phyloP scores from a whole-genome alignment of 2,797 vertebrate species.

The Myotis pilosus region DNA sequence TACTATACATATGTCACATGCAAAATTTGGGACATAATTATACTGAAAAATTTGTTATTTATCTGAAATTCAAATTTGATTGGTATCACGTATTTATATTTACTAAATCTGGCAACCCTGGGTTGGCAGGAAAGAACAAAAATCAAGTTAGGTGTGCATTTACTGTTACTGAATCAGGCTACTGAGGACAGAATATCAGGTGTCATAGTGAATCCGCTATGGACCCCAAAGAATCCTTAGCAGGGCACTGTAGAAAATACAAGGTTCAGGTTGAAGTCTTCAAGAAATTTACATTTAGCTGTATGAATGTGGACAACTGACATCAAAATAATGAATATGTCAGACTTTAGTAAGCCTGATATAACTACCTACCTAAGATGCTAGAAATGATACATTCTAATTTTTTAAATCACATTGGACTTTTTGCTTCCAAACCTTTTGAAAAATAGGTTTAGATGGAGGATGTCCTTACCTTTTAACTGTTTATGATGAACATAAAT shows the following conservation, averaged over 20 bases:
- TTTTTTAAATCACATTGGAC: conserved; percentile 1
- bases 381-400: conserved; percentile 15
- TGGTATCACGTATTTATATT: neutral
- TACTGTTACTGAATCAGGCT: neutral
- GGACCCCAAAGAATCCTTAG: neutral
- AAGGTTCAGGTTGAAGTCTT: neutral
- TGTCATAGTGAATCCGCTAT: neutral
- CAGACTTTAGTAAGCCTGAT: neutral
- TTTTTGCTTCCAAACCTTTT: conserved; percentile 10
- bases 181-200: neutral
- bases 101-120: conserved; percentile 25
- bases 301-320: neutral
- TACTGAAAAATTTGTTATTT: neutral
- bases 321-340: neutral
- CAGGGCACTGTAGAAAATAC: neutral
- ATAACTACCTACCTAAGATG: neutral
- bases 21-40: conserved; percentile 10
- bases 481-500: neutral
- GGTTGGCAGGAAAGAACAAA: neutral
- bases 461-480: neutral
- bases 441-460: neutral
- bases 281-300: neutral
- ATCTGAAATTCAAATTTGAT: conserved; percentile 40
- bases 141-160: neutral
- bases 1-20: neutral